phyloP scores from a whole-genome alignment of 2,888 invertebrate species.

The Napeogenes sylphis region DNA sequence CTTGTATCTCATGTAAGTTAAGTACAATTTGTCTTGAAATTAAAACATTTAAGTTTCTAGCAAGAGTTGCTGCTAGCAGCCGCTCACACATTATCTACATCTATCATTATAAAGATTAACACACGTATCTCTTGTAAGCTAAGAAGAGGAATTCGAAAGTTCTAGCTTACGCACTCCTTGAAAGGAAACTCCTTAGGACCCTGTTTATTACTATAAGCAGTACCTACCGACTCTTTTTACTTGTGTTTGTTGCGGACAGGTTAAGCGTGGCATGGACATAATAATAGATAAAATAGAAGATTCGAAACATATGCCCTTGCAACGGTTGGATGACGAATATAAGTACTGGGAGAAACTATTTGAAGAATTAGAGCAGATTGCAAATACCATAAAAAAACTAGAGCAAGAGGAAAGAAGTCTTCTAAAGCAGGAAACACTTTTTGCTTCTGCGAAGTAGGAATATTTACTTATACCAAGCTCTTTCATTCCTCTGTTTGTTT shows the following conservation, averaged over 20 bases:
- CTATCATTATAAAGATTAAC: no score
- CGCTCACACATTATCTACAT: no score
- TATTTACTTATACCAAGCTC: neutral
- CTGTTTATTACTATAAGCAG: no score
- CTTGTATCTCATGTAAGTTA: no score
- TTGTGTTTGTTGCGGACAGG: constrained; percentile 29
- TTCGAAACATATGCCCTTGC: constrained; percentile 36
- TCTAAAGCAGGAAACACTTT: constrained; percentile 37
- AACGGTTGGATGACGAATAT: constrained; percentile 44
- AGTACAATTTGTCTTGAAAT: no score
- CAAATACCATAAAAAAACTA: constrained; percentile 38
- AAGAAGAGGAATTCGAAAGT: no score
- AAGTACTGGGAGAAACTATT: constrained; percentile 44
- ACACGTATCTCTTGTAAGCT: no score
- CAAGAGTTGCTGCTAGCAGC: no score
- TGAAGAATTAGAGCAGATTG: constrained; percentile 44
- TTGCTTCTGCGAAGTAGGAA: constrained; percentile 37
- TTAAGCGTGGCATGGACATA: constrained; percentile 39
- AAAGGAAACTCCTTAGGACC: no score
- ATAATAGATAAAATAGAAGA: constrained; percentile 45
- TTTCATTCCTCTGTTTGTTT: no score
- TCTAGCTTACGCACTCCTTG: no score
- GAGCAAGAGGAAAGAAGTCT: constrained; percentile 39
- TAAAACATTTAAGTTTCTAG: no score
- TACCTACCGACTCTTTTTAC: neutral